phyloP scores from a whole-genome alignment of 2,888 invertebrate genomes.

The Tiphia femorata region DNA sequence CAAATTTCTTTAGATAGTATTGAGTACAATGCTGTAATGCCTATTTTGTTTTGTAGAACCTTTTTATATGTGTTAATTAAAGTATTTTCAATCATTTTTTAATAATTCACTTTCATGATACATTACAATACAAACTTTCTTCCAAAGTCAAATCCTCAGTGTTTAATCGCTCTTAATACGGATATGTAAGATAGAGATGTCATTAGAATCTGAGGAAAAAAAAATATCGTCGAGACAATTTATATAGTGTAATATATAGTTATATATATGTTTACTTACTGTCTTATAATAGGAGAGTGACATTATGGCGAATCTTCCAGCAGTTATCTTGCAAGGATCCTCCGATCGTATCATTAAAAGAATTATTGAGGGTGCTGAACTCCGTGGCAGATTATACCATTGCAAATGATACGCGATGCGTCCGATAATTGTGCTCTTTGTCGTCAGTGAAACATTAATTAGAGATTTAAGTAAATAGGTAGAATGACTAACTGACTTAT shows the following conservation, averaged over 20 bases:
- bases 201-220: slow-evolving; percentile 26
- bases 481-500: no score
- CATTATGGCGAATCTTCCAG: slow-evolving; percentile 34
- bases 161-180: slow-evolving; percentile 32
- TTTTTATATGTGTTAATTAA: no score
- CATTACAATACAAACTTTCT: no score
- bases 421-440: slow-evolving; percentile 29
- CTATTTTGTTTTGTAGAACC: no score
- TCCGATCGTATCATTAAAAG: slow-evolving; percentile 24
- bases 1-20: no score
- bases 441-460: not conserved
- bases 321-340: slow-evolving; percentile 28
- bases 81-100: no score
- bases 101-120: no score
- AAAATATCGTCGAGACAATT: not conserved
- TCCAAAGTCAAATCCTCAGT: no score
- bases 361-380: slow-evolving; percentile 21
- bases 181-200: slow-evolving; percentile 35
- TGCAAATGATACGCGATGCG: slow-evolving; percentile 20
- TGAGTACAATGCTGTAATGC: no score
- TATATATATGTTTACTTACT: slow-evolving; percentile 20
- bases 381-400: slow-evolving; percentile 25
- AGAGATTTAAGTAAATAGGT: no score
- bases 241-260: not conserved
- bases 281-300: slow-evolving; percentile 31